Percentiles rank a stretch among this genome's conserved stretches.
Conservation (phyloP, 2,888 invertebrate genomes). For the Siphlonurus alternatus region DNA sequence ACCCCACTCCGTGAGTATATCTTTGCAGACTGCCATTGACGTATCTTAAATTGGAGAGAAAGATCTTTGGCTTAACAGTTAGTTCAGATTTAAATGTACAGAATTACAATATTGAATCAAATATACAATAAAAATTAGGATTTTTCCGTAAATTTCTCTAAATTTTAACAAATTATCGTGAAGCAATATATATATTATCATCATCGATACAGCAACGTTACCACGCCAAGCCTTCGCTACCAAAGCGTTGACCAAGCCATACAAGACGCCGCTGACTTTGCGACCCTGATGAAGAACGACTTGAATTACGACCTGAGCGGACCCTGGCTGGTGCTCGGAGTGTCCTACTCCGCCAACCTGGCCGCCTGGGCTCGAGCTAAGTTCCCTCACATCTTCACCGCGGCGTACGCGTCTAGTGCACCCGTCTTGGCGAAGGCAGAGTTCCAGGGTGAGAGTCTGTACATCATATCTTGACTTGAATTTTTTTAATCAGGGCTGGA, state of each 20-base stretch:
- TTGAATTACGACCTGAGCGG: slow-evolving; percentile 12
- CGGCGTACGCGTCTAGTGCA: slow-evolving; percentile 40
- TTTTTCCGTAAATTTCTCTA: too few relatives aligned
- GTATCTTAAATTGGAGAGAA: too few relatives aligned
- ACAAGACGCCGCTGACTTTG: slow-evolving; percentile 30
- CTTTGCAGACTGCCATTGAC: too few relatives aligned
- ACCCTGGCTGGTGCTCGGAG: slow-evolving; percentile 33
- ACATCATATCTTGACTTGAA: too few relatives aligned
- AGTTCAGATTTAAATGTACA: too few relatives aligned
- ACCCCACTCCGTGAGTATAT: slow-evolving; percentile 26
- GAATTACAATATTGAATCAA: too few relatives aligned
- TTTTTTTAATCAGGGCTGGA: too few relatives aligned
- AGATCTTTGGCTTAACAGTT: too few relatives aligned
- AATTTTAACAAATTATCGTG: too few relatives aligned
- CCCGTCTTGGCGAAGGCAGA: slow-evolving; percentile 38
- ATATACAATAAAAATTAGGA: too few relatives aligned
- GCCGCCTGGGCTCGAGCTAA: slow-evolving; percentile 39
- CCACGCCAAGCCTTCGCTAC: slow-evolving; percentile 24
- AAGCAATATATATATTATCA: too few relatives aligned
- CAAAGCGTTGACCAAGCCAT: slow-evolving; percentile 31
- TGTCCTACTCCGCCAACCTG: slow-evolving; percentile 40
- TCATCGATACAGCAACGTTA: slow-evolving; percentile 27
- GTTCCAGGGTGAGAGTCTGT: slow-evolving; percentile 24
- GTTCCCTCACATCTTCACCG: slow-evolving; percentile 38
- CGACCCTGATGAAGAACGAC: slow-evolving; percentile 21